These are phyloP conservation scores for Girardinichthys multiradiatus DNA, from an alignment of 2,113 vertebrate species.

Conservation along the genomic window DNA sequence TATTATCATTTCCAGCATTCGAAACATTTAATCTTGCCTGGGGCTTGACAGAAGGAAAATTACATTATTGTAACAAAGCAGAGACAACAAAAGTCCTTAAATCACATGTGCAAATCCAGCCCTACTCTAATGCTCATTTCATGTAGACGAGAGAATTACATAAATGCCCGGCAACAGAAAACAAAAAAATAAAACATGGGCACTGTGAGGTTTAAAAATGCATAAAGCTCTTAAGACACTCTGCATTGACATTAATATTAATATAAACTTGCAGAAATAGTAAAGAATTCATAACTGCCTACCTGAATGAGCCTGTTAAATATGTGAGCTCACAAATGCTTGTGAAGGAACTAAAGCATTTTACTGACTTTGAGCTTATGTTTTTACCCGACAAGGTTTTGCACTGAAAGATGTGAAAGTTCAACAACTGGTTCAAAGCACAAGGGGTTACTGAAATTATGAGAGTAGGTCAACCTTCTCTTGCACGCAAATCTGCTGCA, in stretches of 20 bases:
- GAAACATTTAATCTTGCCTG: constrained; percentile 39
- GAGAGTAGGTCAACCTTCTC: constrained; percentile 22
- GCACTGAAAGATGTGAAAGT: not conserved
- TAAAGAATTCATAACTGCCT: constrained; percentile 47
- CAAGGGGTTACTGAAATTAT: constrained; percentile 4
- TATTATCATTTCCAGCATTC: constrained; percentile 16
- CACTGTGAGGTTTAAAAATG: constrained; percentile 69
- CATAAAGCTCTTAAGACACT: constrained; percentile 73
- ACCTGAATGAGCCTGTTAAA: constrained; percentile 40
- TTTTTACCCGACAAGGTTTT: not conserved
- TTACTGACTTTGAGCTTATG: constrained; percentile 11
- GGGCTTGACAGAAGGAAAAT: constrained; percentile 26
- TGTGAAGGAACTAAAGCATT: constrained; percentile 4
- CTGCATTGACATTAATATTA: constrained; percentile 72
- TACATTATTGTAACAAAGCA: constrained; percentile 20
- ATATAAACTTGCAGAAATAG: constrained; percentile 51
- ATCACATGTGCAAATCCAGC: constrained; percentile 22
- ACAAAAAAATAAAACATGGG: constrained; percentile 13
- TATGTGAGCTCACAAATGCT: constrained; percentile 37
- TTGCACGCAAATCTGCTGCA: constrained; percentile 23
- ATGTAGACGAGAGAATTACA: constrained; percentile 39
- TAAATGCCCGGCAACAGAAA: constrained; percentile 33
- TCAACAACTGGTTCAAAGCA: constrained; percentile 10
- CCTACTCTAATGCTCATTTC: constrained; percentile 29
- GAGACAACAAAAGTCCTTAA: constrained; percentile 34